Percentiles rank a stretch among this genome's conserved stretches.
Conservation (phyloP, 2,888 invertebrate species). For the Drosophila barbarae region DNA sequence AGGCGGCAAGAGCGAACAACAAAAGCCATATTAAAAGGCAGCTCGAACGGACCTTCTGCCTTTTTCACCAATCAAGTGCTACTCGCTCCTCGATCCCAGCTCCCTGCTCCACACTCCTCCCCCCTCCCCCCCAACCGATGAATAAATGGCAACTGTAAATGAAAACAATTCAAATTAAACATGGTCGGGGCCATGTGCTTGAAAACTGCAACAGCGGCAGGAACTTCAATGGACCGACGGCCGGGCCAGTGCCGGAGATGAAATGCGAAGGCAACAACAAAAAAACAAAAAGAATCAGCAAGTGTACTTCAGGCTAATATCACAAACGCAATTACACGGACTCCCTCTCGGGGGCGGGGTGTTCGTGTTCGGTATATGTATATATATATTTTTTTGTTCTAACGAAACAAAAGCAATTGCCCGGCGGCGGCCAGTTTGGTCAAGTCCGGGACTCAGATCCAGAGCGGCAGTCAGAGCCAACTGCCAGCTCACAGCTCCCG, state of each 20-base stretch:
- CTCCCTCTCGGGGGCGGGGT: constrained; percentile 26
- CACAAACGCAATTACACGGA: constrained; percentile 73
- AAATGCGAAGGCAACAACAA: constrained; percentile 26
- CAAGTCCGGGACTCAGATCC: constrained; percentile 15
- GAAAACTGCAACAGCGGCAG: constrained; percentile 62
- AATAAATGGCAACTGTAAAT: constrained; percentile 74
- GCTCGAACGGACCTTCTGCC: constrained; percentile 13
- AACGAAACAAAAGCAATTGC: constrained; percentile 65
- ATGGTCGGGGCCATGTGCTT: constrained; percentile 61
- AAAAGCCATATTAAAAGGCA: constrained; percentile 39
- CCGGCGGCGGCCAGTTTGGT: constrained; percentile 40
- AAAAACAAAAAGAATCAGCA: constrained; percentile 38
- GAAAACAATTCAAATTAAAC: constrained; percentile 75
- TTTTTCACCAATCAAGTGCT: constrained; percentile 62
- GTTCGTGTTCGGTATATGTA: constrained; percentile 32
- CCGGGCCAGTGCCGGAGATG: constrained; percentile 24
- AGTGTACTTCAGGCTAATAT: constrained; percentile 72
- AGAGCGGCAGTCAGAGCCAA: neutral
- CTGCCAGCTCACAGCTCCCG: neutral
- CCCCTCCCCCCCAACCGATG: constrained; percentile 42
- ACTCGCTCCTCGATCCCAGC: constrained; percentile 31
- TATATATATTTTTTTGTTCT: constrained; percentile 51
- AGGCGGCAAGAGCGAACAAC: constrained; percentile 3
- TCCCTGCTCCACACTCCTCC: neutral
- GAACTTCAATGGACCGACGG: constrained; percentile 53